These are phyloP conservation scores for Diogma glabrata DNA, from an alignment of 2,888 invertebrate species.

Conservation along the genomic window DNA sequence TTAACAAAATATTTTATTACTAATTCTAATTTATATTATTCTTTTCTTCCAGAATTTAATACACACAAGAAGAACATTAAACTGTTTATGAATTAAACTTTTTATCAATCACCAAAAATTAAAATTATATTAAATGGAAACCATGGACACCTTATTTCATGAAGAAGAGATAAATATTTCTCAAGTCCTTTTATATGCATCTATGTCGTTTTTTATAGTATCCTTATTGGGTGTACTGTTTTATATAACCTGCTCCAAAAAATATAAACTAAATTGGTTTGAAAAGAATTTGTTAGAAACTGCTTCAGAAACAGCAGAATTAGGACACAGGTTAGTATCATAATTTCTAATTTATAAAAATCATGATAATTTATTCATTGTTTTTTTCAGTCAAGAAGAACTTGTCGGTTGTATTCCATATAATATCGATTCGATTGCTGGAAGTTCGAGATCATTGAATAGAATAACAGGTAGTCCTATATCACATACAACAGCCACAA, in stretches of 20 bases:
- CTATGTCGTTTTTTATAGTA: conserved; percentile 39
- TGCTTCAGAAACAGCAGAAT: conserved; percentile 35
- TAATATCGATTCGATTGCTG: conserved; percentile 35
- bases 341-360: conserved; percentile 9
- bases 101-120: too few relatives aligned
- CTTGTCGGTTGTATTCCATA: conserved; percentile 33
- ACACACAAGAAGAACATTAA: too few relatives aligned
- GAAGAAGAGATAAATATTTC: conserved; percentile 34
- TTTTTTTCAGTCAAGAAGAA: conserved; percentile 34
- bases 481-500: conserved; percentile 29
- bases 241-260: conserved; percentile 42
- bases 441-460: conserved; percentile 29
- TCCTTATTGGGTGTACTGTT: conserved; percentile 37
- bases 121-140: too few relatives aligned
- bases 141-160: conserved; percentile 34
- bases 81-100: too few relatives aligned
- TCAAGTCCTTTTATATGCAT: conserved; percentile 38
- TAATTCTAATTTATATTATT: too few relatives aligned
- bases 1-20: too few relatives aligned
- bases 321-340: conserved; percentile 32
- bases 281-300: conserved; percentile 44
- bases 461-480: conserved; percentile 30
- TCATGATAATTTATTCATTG: not conserved
- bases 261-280: conserved; percentile 46
- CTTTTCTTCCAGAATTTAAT: too few relatives aligned